Evolutionary conservation across 1,140 invertebrate genomes (phyloP).

Genomic region (Maniola jurtina): DNA sequence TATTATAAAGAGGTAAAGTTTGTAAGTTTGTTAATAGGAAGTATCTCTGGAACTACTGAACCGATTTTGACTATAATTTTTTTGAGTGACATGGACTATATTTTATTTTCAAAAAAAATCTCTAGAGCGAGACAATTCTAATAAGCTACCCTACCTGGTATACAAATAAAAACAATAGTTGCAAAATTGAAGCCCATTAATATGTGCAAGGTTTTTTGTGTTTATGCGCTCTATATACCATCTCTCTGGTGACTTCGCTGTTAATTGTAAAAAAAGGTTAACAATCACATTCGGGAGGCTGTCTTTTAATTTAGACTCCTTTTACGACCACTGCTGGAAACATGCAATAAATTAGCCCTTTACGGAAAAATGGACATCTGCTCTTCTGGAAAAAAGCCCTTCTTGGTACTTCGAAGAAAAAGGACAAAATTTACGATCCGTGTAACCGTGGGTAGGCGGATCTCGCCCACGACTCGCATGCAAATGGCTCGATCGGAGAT

Average conservation of each 20-base stretch:
- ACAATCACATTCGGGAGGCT: background rate
- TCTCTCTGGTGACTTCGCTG: too few relatives aligned
- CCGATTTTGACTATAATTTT: too few relatives aligned
- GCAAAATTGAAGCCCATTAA: background rate
- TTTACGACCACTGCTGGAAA: constrained; percentile 57
- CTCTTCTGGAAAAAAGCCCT: constrained; percentile 65
- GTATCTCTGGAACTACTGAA: too few relatives aligned
- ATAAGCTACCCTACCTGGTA: too few relatives aligned
- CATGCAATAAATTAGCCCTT: constrained; percentile 69
- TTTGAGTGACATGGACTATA: too few relatives aligned
- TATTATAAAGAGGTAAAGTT: too few relatives aligned
- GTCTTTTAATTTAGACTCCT: constrained; percentile 51
- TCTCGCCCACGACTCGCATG: constrained; percentile 67
- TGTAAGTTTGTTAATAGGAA: too few relatives aligned
- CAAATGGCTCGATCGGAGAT: constrained; percentile 69
- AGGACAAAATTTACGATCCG: constrained; percentile 74
- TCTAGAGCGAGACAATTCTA: too few relatives aligned
- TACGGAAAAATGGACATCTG: constrained; percentile 71
- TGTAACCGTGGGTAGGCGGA: constrained; percentile 69
- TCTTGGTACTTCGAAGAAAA: constrained; percentile 68
- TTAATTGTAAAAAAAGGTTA: constrained; percentile 1
- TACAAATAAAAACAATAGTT: background rate
- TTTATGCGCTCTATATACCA: too few relatives aligned
- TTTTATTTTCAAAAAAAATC: too few relatives aligned
- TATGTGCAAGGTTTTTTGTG: background rate